Base-by-base conservation (phyloP, 2,797 vertebrate species). In the Passerculus sandwichensis region DNA sequence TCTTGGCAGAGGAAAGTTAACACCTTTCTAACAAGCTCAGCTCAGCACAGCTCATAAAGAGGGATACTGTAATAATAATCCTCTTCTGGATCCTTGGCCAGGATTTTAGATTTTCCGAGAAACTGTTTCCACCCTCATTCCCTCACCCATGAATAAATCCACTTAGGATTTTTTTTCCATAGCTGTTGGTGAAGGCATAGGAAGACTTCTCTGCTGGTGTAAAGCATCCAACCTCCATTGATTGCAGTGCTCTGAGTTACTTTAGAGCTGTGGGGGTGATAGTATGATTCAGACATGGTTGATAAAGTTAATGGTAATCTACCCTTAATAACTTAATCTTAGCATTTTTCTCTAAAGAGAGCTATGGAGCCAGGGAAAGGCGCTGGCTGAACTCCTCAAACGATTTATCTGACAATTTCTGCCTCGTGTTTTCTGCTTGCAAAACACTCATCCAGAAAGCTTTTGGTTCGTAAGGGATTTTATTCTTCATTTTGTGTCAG, bases 1-100 rank as follows among this genome's bases (percentile, higher is more conserved):
- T 95, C 76, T 93, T 94, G 92, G 94, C 94, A 92, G 81, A 92
- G 84, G 73, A 25, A 72, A 69, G 80, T 95, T 96, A 96, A 95
- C 93, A 91, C 96, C 90, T 95, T 96, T 96, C 67, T 93, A 88
- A 94, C 84, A 93, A 88, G 86, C 86, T 94, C 89, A 90, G 93
- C 78, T 78, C 89, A 92, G 85, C 60, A 12, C n/a, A 80, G 91
- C 80, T 80, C 15, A 4, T 79, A 81, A 79, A 75, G 88, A 85
- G 61, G 32, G 74, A 65, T 85, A 48, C 71, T 91, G 61, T 69
- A 79, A 93, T 70, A 73, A 66, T 94, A 94, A 91, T 91, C 77
- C 79, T 61, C 54, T 80, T 94, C 88, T 88, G 78, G 61, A 95
- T 95, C 57, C 57, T 83, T 51, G 80, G 84, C 88, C 91, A 87